Percentiles rank a stretch among this genome's conserved stretches.
Conservation (phyloP, 1,140 invertebrate species). For the Rhopalosiphum padi region DNA sequence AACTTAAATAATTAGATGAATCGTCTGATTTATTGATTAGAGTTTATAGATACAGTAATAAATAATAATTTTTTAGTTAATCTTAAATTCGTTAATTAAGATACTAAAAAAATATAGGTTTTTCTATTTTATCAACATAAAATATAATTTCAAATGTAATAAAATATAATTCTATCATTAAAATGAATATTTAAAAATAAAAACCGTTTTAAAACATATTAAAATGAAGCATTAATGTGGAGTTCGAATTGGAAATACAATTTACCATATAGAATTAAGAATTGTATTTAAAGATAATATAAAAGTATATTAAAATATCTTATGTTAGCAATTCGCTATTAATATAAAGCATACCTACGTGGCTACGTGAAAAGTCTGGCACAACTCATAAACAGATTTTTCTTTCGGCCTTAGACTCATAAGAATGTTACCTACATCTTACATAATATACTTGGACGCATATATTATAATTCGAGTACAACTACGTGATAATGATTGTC, state of each 20-base stretch:
- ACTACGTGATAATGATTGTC: neutral
- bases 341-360: neutral
- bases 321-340: slow-evolving; percentile 4
- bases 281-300: slow-evolving; percentile 4
- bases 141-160: neutral
- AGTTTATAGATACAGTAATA: neutral
- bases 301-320: neutral
- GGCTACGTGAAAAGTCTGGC: slow-evolving; percentile 15
- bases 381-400: slow-evolving; percentile 61
- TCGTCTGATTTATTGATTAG: neutral
- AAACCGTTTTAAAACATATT: neutral
- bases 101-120: neutral
- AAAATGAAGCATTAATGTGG: neutral
- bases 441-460: neutral
- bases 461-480: neutral
- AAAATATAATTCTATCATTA: neutral
- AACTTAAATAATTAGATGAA: neutral
- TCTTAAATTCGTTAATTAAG: neutral
- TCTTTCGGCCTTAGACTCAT: neutral
- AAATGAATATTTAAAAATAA: neutral
- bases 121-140: neutral
- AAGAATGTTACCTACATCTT: slow-evolving; percentile 4
- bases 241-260: neutral
- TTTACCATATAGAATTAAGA: neutral
- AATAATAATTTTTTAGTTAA: neutral